Evolutionary conservation across 1,140 invertebrate genomes (phyloP).

Genomic region (Catajapyx aquilonaris): DNA sequence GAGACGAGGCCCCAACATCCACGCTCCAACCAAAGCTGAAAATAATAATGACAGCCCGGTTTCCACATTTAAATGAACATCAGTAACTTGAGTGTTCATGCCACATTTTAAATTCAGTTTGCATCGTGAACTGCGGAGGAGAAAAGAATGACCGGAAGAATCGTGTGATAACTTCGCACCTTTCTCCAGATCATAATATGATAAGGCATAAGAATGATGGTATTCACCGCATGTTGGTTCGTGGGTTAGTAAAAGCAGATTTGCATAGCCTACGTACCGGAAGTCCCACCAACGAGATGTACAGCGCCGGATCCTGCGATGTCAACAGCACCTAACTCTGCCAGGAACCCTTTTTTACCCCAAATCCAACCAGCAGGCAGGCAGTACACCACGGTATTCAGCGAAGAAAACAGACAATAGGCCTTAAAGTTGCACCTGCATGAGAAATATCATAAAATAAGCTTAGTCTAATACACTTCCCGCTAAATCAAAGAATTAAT

Average conservation of each 20-base stretch:
- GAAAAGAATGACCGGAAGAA: too few relatives aligned
- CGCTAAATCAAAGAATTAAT: too few relatives aligned
- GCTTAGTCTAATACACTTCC: too few relatives aligned
- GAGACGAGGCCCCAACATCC: constrained; percentile 73
- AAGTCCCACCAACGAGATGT: constrained; percentile 58
- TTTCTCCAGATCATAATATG: too few relatives aligned
- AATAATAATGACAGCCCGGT: neutral
- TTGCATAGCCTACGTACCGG: too few relatives aligned
- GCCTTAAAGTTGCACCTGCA: constrained; percentile 67
- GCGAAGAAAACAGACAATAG: constrained; percentile 70
- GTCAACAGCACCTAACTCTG: constrained; percentile 58
- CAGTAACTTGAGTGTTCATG: too few relatives aligned
- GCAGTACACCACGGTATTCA: constrained; percentile 80
- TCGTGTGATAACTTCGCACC: too few relatives aligned
- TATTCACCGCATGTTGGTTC: too few relatives aligned
- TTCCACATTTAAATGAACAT: neutral
- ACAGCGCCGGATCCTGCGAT: constrained; percentile 82
- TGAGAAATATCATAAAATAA: constrained; percentile 10
- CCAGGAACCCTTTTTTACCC: constrained; percentile 67
- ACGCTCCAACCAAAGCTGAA: constrained; percentile 59
- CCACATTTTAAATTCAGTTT: too few relatives aligned
- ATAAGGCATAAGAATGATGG: too few relatives aligned
- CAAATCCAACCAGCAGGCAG: constrained; percentile 85
- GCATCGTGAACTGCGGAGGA: too few relatives aligned
- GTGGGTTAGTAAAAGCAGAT: too few relatives aligned